These are phyloP conservation scores for Thereva nobilitata DNA, from an alignment of 2,888 invertebrate species.

Conservation along the genomic window DNA sequence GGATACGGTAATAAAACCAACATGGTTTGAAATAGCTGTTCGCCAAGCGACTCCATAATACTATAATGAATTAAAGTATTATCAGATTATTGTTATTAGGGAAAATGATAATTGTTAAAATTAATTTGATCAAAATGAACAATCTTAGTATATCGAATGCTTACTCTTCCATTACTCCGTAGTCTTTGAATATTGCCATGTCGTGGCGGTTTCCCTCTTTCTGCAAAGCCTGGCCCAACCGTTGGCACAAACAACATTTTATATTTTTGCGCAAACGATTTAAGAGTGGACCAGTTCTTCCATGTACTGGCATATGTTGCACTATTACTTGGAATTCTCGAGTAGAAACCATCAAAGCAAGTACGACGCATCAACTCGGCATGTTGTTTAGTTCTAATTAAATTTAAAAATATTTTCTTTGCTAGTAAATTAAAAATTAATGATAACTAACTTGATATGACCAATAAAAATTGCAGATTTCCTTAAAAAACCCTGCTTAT, in stretches of 20 bases:
- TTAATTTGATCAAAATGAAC: not conserved
- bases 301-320: conserved; percentile 68
- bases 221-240: conserved; percentile 72
- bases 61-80: conserved; percentile 42
- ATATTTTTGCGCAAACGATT: conserved; percentile 63
- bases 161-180: conserved; percentile 56
- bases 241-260: conserved; percentile 69
- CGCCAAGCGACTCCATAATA: conserved; percentile 70
- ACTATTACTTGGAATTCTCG: conserved; percentile 68
- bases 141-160: conserved; percentile 9
- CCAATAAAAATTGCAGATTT: conserved; percentile 64
- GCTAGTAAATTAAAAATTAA: not conserved
- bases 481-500: conserved; percentile 58
- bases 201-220: conserved; percentile 62
- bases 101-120: not conserved
- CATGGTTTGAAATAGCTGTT: conserved; percentile 63
- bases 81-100: not conserved
- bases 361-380: conserved; percentile 61
- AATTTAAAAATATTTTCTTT: not conserved
- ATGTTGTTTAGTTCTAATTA: conserved; percentile 56
- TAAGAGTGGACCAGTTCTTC: conserved; percentile 64
- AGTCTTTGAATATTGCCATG: conserved; percentile 55
- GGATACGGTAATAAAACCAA: conserved; percentile 66
- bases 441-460: conserved; percentile 52
- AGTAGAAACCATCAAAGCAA: conserved; percentile 67